Percentiles rank a stretch among this genome's conserved stretches.
Evolutionary conservation across 2,888 invertebrate genomes (phyloP).

Genomic region (Drosophila pseudotalamancana): DNA sequence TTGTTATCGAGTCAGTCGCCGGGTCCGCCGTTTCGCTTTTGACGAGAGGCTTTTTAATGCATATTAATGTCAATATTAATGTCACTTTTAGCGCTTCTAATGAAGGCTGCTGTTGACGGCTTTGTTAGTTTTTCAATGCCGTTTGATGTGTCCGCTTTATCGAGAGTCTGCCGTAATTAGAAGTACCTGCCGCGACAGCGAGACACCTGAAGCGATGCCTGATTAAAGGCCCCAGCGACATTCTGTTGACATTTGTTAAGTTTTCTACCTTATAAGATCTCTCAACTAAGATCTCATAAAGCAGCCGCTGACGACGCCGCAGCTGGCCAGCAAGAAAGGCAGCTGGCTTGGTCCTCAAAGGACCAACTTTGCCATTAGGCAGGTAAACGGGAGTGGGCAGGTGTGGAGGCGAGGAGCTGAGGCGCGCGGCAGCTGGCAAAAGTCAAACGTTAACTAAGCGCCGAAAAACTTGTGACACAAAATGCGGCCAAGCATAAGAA

Average conservation of each 20-base stretch:
- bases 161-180: conserved; percentile 53
- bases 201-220: conserved; percentile 34
- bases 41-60: conserved; percentile 73
- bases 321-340: conserved; percentile 35
- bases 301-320: conserved; percentile 51
- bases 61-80: conserved; percentile 82
- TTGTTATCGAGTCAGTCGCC: conserved; percentile 55
- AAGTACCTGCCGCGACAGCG: conserved; percentile 16
- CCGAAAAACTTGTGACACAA: conserved; percentile 74
- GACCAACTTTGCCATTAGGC: conserved; percentile 58
- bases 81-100: conserved; percentile 81
- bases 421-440: conserved; percentile 52
- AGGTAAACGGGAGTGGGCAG: not conserved
- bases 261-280: conserved; percentile 58
- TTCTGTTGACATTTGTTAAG: conserved; percentile 74
- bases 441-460: conserved; percentile 78
- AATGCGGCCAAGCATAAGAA: conserved; percentile 72
- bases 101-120: conserved; percentile 64
- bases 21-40: conserved; percentile 50
- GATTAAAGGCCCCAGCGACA: conserved; percentile 66
- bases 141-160: conserved; percentile 66
- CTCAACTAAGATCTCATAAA: conserved; percentile 54
- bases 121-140: conserved; percentile 53
- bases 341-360: conserved; percentile 31
- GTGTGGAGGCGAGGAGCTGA: not conserved